These are phyloP conservation scores for Conomelus anceps DNA, from an alignment of 2,888 invertebrate species.

Conservation along the genomic window DNA sequence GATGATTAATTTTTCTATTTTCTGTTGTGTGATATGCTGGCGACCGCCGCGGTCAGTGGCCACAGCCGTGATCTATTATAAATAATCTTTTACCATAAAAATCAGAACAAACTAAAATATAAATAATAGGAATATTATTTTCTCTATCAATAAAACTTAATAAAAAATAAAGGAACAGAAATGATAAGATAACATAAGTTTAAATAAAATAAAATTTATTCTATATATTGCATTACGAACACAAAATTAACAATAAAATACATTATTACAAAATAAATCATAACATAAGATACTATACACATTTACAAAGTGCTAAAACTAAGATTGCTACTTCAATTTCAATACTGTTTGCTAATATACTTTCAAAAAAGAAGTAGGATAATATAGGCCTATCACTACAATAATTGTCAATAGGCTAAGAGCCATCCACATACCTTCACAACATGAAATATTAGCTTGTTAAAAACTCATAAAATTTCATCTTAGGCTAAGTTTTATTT, in stretches of 20 bases:
- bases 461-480: no score
- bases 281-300: background rate
- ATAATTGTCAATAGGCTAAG: background rate
- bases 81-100: no score
- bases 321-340: background rate
- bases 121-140: background rate
- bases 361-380: background rate
- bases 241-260: background rate
- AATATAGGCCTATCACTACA: background rate
- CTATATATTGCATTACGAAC: background rate
- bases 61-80: no score
- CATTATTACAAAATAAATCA: background rate
- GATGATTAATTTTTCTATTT: no score
- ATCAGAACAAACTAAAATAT: background rate
- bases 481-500: background rate
- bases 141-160: background rate
- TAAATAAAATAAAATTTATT: constrained; percentile 4
- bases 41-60: no score
- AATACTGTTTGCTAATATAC: background rate
- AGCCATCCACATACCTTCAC: no score
- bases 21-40: no score
- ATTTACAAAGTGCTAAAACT: background rate
- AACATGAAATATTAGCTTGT: background rate
- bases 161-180: constrained; percentile 6
- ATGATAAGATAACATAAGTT: background rate